Evolutionary conservation across 2,888 invertebrate species (phyloP).

Genomic region (Chrysolina americana): DNA sequence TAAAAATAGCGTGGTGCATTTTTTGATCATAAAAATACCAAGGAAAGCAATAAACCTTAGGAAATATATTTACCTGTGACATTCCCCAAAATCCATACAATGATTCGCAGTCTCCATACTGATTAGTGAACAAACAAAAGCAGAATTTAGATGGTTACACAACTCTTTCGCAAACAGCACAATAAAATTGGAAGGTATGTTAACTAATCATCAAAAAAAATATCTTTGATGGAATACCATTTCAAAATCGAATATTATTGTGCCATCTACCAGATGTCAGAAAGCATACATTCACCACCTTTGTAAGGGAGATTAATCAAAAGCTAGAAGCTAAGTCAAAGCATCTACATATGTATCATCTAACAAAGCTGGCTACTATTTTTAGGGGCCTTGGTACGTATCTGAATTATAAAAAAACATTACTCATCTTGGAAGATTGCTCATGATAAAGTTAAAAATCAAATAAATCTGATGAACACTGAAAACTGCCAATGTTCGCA

Average conservation of each 20-base stretch:
- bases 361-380: conserved; percentile 7
- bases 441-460: no score
- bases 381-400: not conserved
- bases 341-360: not conserved
- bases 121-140: conserved; percentile 55
- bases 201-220: not conserved
- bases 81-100: conserved; percentile 67
- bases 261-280: not conserved
- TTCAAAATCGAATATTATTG: conserved; percentile 8
- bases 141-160: conserved; percentile 40
- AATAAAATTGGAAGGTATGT: conserved; percentile 19
- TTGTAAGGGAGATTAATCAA: not conserved
- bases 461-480: no score
- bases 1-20: not conserved
- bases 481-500: no score
- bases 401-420: not conserved
- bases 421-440: no score
- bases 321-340: not conserved
- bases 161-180: not conserved
- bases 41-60: not conserved
- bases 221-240: not conserved
- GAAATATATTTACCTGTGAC: conserved; percentile 68
- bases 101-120: conserved; percentile 62
- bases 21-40: not conserved
- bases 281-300: conserved; percentile 11